phyloP scores from a whole-genome alignment of 1,140 invertebrate genomes.

The Maniola jurtina region DNA sequence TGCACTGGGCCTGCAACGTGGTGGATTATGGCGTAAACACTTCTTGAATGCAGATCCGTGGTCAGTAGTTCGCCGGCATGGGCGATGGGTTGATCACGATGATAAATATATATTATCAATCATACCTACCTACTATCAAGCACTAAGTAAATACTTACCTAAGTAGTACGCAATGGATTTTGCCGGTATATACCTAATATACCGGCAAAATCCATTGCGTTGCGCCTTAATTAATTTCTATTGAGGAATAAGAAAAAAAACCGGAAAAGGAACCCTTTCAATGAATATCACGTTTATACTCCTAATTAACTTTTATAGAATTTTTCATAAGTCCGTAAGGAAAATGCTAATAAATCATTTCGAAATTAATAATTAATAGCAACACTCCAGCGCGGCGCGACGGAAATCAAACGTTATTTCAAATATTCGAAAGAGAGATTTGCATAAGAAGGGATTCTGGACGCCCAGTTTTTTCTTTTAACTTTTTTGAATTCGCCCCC shows the following conservation, averaged over 20 bases:
- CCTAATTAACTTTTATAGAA: constrained; percentile 26
- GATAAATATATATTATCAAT: no score
- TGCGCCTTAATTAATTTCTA: constrained; percentile 28
- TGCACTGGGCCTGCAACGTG: no score
- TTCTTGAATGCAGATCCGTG: no score
- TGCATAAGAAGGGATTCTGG: constrained; percentile 22
- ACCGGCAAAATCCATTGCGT: background rate
- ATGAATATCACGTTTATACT: constrained; percentile 21
- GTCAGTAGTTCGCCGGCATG: no score
- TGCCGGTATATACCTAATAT: no score
- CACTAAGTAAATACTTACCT: no score
- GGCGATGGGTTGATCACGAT: no score
- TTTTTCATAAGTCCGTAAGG: constrained; percentile 18
- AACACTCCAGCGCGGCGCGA: constrained; percentile 10
- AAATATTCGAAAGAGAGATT: constrained; percentile 17
- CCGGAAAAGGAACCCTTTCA: constrained; percentile 16
- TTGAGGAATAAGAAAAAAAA: constrained; percentile 17
- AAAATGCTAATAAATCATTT: constrained; percentile 27
- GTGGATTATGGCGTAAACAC: no score
- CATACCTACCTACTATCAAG: no score
- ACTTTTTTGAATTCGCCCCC: background rate
- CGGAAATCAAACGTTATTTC: constrained; percentile 19
- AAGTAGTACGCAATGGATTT: no score
- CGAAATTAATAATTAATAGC: constrained; percentile 27
- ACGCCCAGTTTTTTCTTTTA: constrained; percentile 9